Evolutionary conservation across 2,888 invertebrate species (phyloP).

Genomic region (Drosophila eohydei): DNA sequence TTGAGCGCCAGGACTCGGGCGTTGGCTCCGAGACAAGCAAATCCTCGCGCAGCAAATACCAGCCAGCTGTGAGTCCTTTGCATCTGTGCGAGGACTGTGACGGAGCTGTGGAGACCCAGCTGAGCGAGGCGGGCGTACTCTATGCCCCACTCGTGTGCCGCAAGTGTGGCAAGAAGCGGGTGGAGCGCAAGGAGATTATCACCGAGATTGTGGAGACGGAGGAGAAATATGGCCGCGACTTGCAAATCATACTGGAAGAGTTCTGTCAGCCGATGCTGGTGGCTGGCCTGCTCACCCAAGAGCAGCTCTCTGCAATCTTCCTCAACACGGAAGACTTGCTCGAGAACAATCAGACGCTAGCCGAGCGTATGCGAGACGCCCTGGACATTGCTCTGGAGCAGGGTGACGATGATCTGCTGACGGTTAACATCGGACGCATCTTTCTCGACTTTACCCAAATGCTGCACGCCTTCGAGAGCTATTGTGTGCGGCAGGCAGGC

Average conservation of each 20-base stretch:
- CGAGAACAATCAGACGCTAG: conserved; percentile 93
- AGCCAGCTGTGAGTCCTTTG: conserved; percentile 86
- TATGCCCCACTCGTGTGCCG: conserved; percentile 93
- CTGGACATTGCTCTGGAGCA: conserved; percentile 94
- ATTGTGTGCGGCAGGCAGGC: conserved; percentile 96
- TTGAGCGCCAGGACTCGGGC: conserved; percentile 96
- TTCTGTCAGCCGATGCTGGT: conserved; percentile 97
- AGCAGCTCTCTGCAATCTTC: conserved; percentile 96
- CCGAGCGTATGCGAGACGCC: conserved; percentile 93
- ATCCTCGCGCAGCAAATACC: conserved; percentile 91
- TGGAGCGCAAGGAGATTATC: conserved; percentile 96
- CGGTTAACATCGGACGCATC: conserved; percentile 95
- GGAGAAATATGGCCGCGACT: conserved; percentile 96
- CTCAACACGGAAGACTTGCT: conserved; percentile 96
- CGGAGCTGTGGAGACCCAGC: conserved; percentile 90
- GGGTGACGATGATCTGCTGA: conserved; percentile 93
- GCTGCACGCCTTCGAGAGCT: conserved; percentile 97
- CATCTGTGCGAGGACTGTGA: conserved; percentile 95
- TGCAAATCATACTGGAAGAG: conserved; percentile 96
- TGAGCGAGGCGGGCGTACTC: conserved; percentile 89
- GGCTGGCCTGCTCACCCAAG: conserved; percentile 94
- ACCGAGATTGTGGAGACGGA: conserved; percentile 98
- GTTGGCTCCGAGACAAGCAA: conserved; percentile 97
- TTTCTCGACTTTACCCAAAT: conserved; percentile 96
- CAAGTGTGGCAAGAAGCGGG: conserved; percentile 94